phyloP scores from a whole-genome alignment of 1,140 invertebrate genomes.

The Bombus sylvicola region DNA sequence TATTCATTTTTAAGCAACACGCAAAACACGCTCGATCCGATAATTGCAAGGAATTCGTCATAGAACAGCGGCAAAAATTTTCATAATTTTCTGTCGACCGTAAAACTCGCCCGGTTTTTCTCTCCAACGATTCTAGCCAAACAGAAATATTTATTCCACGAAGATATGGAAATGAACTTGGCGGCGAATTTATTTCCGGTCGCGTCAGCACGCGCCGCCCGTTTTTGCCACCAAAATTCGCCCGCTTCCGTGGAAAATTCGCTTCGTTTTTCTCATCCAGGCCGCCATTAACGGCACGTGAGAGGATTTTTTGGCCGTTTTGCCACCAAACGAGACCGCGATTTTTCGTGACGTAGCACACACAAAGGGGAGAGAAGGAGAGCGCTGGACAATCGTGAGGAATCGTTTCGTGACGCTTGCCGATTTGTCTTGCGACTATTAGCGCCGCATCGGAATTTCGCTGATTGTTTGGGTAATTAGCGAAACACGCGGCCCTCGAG shows the following conservation, averaged over 20 bases:
- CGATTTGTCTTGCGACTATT: slow-evolving; percentile 47
- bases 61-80: slow-evolving; percentile 27
- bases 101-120: neutral
- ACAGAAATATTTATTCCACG: slow-evolving; percentile 40
- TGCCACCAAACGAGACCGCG: neutral
- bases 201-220: slow-evolving; percentile 29
- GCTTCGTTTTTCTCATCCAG: neutral
- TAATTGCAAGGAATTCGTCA: slow-evolving; percentile 65
- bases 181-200: slow-evolving; percentile 59
- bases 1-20: neutral
- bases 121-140: neutral
- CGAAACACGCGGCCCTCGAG: slow-evolving; percentile 2
- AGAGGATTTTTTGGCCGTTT: slow-evolving; percentile 25
- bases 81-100: slow-evolving; percentile 45
- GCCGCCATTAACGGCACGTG: slow-evolving; percentile 32
- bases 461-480: slow-evolving; percentile 48
- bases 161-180: slow-evolving; percentile 59
- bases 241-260: slow-evolving; percentile 36
- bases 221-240: slow-evolving; percentile 51
- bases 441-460: slow-evolving; percentile 39
- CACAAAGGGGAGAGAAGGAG: neutral
- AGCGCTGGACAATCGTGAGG: slow-evolving; percentile 1
- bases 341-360: slow-evolving; percentile 19
- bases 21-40: neutral
- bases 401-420: slow-evolving; percentile 35